Base-by-base conservation (phyloP, 2,888 invertebrate species). In the Antheraea yamamai region DNA sequence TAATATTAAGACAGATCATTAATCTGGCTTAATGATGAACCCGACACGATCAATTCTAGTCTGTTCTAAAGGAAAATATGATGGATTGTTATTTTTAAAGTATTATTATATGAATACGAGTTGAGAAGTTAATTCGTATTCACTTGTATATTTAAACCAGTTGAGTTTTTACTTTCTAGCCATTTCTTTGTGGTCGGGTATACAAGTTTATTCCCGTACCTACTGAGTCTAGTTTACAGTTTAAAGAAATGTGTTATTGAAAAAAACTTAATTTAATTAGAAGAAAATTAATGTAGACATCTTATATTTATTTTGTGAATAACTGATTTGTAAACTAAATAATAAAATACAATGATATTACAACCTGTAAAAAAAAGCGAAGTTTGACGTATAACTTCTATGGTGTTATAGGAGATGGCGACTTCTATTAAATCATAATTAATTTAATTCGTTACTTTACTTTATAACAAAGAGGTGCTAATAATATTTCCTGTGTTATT, bases 41-140 rank as follows among this genome's bases (percentile, higher is more conserved):
- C 64, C 26, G 30, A 66, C 64, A 66, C 30, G 64, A 66, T 66
- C 64, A 66, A 64, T 66, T 66, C 64, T 66, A 30, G 64, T 16
- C 64, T 16, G 14, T 16, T 66, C 18, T 16, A 66, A 26, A 30
- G 26, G 64, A 23, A 64, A 64, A 8, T 64, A 64, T 64, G 23
- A 64, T 58, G 58, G n/a, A 58, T 64, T 26, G 26, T 64, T 64
- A 26, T 26, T 66, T 64, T 66, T 66, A 16, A 26, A 66, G 20
- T 66, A 66, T 16, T 66, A 4, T 30, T 66, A 61, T 20, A 61
- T 12, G 61, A 23, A 61, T 23, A 61, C 1, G 12, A 10, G 61
- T 23, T 23, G 23, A 2, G 55, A 7, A 20, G 1, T 55, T 55
- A 55, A 7, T 55, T 55, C n/a, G 12, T 47, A 6, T 55, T 7